Evolutionary conservation across 2,888 invertebrate genomes (phyloP), one percentile per base, ranked within the genome.

Genomic region (Gastrophysa polygoni): DNA sequence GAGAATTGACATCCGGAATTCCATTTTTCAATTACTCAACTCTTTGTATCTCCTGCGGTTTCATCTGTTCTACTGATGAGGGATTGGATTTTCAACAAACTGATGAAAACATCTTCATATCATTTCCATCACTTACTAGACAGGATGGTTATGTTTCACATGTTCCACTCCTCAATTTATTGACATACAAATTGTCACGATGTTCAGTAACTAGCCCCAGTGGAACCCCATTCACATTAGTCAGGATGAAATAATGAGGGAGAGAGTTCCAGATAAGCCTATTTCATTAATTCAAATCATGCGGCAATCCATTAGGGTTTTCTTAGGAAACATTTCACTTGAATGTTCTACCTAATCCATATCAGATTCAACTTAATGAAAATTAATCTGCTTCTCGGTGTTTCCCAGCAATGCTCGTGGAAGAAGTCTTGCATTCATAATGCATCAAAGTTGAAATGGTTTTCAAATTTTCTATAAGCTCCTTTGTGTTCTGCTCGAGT

Each of bases 361-460:
- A 43, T 54, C 38, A 43, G 16, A 6, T 43, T 10, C 43, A 24
- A 24, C 54, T 43, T 24, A 24, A 54, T 54, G 54, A 43, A 54
- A 54, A 54, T 43, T 43, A 54, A 38, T 38, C 38, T 11, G 11
- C 38, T 14, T 14, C 14, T 14, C 54, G 11, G 43, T 43, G 28
- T 54, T 17, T 43, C 21, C 54, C 34, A 54, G 43, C 24, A 28
- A 17, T 24, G 43, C 43, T 43, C 43, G 14, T 43, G 54, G 16
- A 54, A 24, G 43, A 43, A 54, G 14, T 43, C 11, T 38, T 21
- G 43, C 54, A 24, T 54, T 43, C 24, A 54, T 54, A 54, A 54
- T 54, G 43, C 28, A 34, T 54, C 43, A 43, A 17, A 54, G 54
- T 54, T 21, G 43, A 54, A 54, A 54, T 24, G 54, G 44, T 43